Evolutionary conservation across 1,140 invertebrate genomes (phyloP), one percentile per base, ranked within the genome.

Genomic region (Metopolophium dirhodum): DNA sequence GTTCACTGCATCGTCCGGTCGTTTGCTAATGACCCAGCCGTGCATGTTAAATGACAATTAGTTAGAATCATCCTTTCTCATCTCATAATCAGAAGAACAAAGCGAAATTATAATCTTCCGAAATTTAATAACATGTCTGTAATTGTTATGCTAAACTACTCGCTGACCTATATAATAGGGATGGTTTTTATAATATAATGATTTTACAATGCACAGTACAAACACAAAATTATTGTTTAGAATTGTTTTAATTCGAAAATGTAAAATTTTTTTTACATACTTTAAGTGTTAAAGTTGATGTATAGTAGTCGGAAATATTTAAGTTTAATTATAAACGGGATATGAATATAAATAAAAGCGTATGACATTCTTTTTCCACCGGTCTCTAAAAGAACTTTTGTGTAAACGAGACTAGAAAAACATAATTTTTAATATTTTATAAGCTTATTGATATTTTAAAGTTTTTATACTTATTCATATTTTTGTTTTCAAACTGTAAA

Each of bases 21-120:
- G 77, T 92, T 54, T 47, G 77, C 91, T 93, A 93, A 93, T 93
- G 91, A 83, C 82, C 82, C 91, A 85, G 54, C 45, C 37, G 91
- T 57, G 91, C 91, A 93, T 54, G 91, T 93, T 93, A 86, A 86
- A 93, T 86, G 77, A 93, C 82, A 93, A 93, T 93, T 93, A 93
- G 47, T 93, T 90, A n/a, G 82, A 37, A 93, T 54, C 35, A 49
- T 93, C 91, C 91, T 85, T 47, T 83, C 68, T 35, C 90, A 82
- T 51, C 45, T 90, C 89, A 90, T 90, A 68, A 90, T 90, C 54
- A 61, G 37, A 68, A 90, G 89, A 61, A 90, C 89, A 90, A 90
- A 90, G 89, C 89, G 2, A 30, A 90, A 90, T 90, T 45, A 61
- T 45, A 90, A 90, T 90, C 57, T 45, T 90, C 89, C 26, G 45